phyloP scores from a whole-genome alignment of 2,113 vertebrate species.

The Rattus rattus region DNA sequence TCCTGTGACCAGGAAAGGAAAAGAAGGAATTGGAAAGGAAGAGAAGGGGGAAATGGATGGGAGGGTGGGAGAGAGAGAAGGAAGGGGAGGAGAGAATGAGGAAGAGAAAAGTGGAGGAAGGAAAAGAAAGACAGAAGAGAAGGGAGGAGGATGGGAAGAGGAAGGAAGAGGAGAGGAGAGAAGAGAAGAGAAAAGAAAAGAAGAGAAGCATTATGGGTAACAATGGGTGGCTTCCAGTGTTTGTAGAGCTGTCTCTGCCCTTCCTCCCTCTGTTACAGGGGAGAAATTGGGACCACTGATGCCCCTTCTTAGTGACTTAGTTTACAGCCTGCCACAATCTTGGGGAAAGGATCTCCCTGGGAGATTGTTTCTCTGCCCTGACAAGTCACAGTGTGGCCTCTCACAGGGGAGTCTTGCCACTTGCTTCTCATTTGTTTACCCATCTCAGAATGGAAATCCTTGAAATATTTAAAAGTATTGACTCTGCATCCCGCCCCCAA shows the following conservation, averaged over 20 bases:
- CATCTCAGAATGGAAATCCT: not conserved
- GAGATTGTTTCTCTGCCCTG: accelerated
- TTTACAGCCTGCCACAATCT: not conserved
- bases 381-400: not conserved
- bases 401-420: not conserved
- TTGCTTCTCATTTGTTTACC: not conserved
- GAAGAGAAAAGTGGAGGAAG: accelerated
- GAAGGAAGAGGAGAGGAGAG: not conserved
- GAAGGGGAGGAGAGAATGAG: not conserved
- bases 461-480: conserved; percentile 65
- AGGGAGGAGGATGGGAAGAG: accelerated
- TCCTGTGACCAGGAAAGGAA: too few relatives aligned
- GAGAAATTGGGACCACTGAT: accelerated
- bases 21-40: too few relatives aligned
- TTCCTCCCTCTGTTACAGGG: accelerated
- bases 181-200: too few relatives aligned
- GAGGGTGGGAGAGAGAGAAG: not conserved
- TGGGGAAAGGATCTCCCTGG: accelerated
- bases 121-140: too few relatives aligned
- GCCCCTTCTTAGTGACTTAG: accelerated
- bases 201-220: not conserved
- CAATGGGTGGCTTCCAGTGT: accelerated
- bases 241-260: not conserved
- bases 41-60: too few relatives aligned
- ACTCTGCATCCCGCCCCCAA: not conserved